Percentiles rank a stretch among this genome's conserved stretches.
Evolutionary conservation across 2,888 invertebrate species (phyloP).

Genomic region (Cryptus armator): DNA sequence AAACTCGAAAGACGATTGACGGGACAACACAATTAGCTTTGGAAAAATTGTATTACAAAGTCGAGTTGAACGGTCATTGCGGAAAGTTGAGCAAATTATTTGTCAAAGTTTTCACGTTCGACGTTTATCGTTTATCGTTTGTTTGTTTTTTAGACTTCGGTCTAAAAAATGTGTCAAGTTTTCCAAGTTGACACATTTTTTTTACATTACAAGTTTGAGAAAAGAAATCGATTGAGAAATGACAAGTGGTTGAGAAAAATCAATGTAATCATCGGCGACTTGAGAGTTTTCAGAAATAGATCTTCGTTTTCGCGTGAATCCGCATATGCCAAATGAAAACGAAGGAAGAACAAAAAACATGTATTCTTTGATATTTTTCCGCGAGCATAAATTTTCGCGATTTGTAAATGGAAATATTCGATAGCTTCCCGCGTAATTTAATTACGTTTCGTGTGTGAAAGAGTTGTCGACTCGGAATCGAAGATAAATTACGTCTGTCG

Average conservation of each 20-base stretch:
- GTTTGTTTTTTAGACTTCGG: not conserved
- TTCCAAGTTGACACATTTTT: not conserved
- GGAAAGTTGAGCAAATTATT: not conserved
- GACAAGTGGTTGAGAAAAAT: not conserved
- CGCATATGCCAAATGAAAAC: not conserved
- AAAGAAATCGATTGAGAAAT: not conserved
- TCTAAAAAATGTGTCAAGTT: too few relatives aligned
- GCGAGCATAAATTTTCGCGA: constrained; percentile 60
- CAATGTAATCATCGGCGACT: not conserved
- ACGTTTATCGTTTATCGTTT: not conserved
- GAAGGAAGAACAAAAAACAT: not conserved
- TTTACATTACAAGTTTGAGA: not conserved
- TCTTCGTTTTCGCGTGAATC: not conserved
- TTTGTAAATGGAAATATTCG: constrained; percentile 44
- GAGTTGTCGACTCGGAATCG: constrained; percentile 39
- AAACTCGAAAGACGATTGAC: constrained; percentile 14
- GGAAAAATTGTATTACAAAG: constrained; percentile 2
- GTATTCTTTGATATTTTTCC: constrained; percentile 18
- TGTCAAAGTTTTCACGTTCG: not conserved
- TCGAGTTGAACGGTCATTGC: not conserved
- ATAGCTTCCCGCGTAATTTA: constrained; percentile 54
- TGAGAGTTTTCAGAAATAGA: not conserved
- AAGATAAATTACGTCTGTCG: constrained; percentile 46
- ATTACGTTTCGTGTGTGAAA: constrained; percentile 1
- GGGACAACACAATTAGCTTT: not conserved